Evolutionary conservation across 2,113 vertebrate species (phyloP), one percentile per base, ranked within the genome.

Genomic region (Rhombomys opimus): DNA sequence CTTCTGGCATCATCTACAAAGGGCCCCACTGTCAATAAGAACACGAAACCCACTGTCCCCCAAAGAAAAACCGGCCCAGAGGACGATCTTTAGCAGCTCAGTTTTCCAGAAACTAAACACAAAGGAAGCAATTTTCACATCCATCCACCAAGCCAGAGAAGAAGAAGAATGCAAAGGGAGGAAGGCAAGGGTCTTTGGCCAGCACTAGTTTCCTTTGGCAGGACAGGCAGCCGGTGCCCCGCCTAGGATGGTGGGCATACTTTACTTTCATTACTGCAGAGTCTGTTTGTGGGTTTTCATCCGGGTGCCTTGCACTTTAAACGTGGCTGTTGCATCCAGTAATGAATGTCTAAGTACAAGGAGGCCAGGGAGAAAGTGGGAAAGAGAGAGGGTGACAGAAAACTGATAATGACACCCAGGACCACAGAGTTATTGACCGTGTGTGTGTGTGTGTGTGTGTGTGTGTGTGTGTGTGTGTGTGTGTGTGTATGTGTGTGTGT

Each of bases 271-370:
- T 67, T 87, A 70, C 81, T 46, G 46, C 46, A 54, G 87, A 81
- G 15, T 65, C 81, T 65, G 15, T 78, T 57, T 82, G 84, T 4
- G 89, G 77, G 54, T 88, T 95, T 95, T 92, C 94, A 87, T 89
- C 81, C 76, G 25, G 46, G n/a, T 78, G 27, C 81, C 46, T 89
- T 89, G 72, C 59, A 46, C 68, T 96, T 95, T 63, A 52, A 92
- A 73, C 12, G n/a, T 63, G 86, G 61, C 27, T 92, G 77, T 82
- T 96, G 86, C 32, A 35, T 65, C 27, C 77, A 65, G 32, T 70
- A 89, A 80, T 92, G 85, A 94, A 86, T 87, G 94, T 91, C 82
- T 95, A 95, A 93, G 65, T 81, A 87, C 35, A 89, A 95, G 68
- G 57, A 87, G 75, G n/a, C 77, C 73, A 61, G 63, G 92, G 86